These are phyloP conservation scores for Lampris incognitus DNA, from an alignment of 2,113 vertebrate species.

Conservation along the genomic window DNA sequence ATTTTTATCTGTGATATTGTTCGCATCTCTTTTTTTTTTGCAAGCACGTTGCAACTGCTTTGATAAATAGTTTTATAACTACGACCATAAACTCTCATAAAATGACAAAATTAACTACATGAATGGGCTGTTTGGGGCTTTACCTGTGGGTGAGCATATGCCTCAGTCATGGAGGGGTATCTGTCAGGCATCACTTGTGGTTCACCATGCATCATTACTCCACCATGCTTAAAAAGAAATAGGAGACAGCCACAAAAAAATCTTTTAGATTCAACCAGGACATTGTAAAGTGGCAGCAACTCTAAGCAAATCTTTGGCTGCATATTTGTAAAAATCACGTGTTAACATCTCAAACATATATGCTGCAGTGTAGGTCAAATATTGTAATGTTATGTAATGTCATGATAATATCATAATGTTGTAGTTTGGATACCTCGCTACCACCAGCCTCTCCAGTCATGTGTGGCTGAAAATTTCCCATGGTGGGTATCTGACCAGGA, in stretches of 20 bases:
- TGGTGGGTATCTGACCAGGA: conserved; percentile 77
- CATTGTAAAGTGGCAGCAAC: neutral
- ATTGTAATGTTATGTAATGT: neutral
- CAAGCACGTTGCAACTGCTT: too few relatives aligned
- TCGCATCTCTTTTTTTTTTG: too few relatives aligned
- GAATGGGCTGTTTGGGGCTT: neutral
- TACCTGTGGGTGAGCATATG: conserved; percentile 51
- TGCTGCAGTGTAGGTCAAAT: neutral
- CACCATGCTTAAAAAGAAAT: conserved; percentile 42
- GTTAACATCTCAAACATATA: too few relatives aligned
- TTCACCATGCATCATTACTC: conserved; percentile 40
- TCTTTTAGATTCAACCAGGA: neutral
- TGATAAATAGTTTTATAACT: too few relatives aligned
- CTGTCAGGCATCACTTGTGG: conserved; percentile 44
- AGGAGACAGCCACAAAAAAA: neutral
- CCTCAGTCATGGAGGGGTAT: conserved; percentile 50
- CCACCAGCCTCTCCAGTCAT: conserved; percentile 76
- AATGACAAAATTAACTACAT: neutral
- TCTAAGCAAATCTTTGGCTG: neutral
- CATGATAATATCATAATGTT: neutral
- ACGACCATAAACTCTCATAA: neutral
- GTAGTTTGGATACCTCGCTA: conserved; percentile 57
- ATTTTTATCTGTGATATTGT: too few relatives aligned
- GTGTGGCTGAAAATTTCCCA: conserved; percentile 84
- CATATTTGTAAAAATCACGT: too few relatives aligned